Evolutionary conservation across 2,888 invertebrate species (phyloP), one percentile per base, ranked within the genome.

Genomic region (Blastobasis lacticolella): DNA sequence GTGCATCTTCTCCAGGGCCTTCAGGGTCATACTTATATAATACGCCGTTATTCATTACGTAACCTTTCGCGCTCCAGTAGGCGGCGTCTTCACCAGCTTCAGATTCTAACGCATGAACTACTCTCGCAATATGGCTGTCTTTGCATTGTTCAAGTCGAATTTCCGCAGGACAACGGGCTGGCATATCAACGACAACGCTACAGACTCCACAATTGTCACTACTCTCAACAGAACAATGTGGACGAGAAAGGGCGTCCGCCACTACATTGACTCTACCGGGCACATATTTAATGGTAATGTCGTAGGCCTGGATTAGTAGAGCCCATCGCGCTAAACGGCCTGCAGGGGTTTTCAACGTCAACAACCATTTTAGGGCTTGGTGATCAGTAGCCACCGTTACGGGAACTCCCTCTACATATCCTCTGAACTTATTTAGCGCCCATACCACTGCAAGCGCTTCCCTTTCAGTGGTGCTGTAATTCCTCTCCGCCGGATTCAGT

Each of bases 361-460:
- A 59, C 5, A 88, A 55, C 75, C 80, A 83, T 49, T 63, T 64
- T 6, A 89, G 60, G 0, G 82, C 75, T 55, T 73, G 73, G 56
- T 81, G 83, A 58, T 83, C 81, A 0, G 73, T 76, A 6, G 63
- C 56, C 0, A 83, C 58, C 1, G 57, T 58, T 73, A 55, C 8
- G 64, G 68, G 81, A 74, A 80, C n/a, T 73, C 57, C 36, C 65
- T 75, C 41, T 4, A 54, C 46, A 6, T 42, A 42, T n/a, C 42
- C 42, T 42, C 42, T 8, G n/a, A 42, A 42, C 42, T 42, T 6
- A n/a, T 6, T n/a, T 5, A 42, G 5, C 8, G 57, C 56, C 58
- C 58, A 60, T 6, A 57, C 54, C 4, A 56, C 56, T 4, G 59
- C 55, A 1, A 59, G 48, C 2, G 59, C 59, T 37, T 83, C 82